Evolutionary conservation across 2,888 invertebrate genomes (phyloP), one percentile per base, ranked within the genome.

Genomic region (Brachynemurus nebulosus): DNA sequence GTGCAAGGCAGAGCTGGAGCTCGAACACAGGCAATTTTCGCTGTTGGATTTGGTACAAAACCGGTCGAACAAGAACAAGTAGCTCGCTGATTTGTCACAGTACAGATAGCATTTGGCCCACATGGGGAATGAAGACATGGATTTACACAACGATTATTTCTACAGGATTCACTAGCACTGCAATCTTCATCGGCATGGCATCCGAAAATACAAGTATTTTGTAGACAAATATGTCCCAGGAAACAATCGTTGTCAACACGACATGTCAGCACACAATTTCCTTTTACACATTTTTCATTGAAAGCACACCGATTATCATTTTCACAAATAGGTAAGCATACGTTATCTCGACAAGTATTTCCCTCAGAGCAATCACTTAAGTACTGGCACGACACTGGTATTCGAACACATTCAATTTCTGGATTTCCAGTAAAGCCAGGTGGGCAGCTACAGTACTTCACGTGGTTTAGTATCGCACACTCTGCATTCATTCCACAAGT

Each of bases 181-280:
- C 91, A 91, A 59, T 92, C 91, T 53, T 86, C 88, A 56, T 90
- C 86, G 14, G 76, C 75, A 51, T 86, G 80, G 58, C 91, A 92
- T 30, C 91, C 91, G 52, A 81, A 82, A 46, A 84, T 74, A 57
- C 91, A 91, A 66, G 83, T 83, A 56, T 86, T 88, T 56, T 79
- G 77, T 45, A 89, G 65, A 57, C 92, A 92, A 51, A 91, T 86
- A 56, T 91, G 89, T 1, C 90, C 90, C 46, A 90, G 69, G 75
- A 91, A 90, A 56, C 91, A 92, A 56, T 92, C 91, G 56, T 90
- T 88, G 59, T 91, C 90, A 1, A 89, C 80, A 39, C 89, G 78
- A 58, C 92, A 92, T 3, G 90, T 91, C 46, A 91, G 65, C 56
- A 86, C 75, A 60, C 91, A 92, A 55, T 78, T 80, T 51, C 80